A percentile compares a stretch with the other conserved stretches of the same genome.
Conservation (phyloP, 2,888 invertebrate species). For the Polymixis flavicincta region DNA sequence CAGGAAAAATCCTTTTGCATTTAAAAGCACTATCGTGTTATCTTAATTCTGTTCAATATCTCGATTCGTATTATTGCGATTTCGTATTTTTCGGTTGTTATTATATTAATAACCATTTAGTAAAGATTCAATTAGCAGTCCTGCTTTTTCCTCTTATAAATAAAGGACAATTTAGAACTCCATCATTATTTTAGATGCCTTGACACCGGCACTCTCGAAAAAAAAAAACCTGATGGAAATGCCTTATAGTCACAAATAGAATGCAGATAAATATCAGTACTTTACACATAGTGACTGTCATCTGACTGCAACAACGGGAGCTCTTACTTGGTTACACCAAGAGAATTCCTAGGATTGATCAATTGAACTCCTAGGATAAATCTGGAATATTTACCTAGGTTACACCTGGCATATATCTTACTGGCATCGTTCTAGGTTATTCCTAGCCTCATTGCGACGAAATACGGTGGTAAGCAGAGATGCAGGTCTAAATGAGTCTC, state of each 20-base stretch:
- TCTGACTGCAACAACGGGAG: neutral
- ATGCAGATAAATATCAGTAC: constrained; percentile 1
- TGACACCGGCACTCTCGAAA: no score
- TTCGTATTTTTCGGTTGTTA: constrained; percentile 44
- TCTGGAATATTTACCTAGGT: no score
- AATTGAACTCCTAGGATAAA: neutral
- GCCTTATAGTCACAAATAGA: neutral
- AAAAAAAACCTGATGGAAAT: no score
- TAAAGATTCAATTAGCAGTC: constrained; percentile 33
- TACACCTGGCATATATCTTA: neutral
- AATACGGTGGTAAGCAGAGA: neutral
- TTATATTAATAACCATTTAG: constrained; percentile 31
- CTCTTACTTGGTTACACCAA: neutral
- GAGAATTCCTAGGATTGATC: neutral
- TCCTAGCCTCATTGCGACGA: neutral
- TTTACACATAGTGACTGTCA: constrained; percentile 5
- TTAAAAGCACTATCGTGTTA: constrained; percentile 28
- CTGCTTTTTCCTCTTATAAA: neutral
- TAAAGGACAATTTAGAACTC: neutral
- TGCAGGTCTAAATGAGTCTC: constrained; percentile 92
- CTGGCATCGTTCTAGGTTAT: no score
- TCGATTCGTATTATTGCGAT: constrained; percentile 47
- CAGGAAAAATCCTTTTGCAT: constrained; percentile 37
- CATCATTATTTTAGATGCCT: no score
- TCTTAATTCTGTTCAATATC: constrained; percentile 26